A percentile compares a stretch with the other conserved stretches of the same genome.
Conservation (phyloP, 2,113 vertebrate species). For the Sterrhoptilus dennistouni region DNA sequence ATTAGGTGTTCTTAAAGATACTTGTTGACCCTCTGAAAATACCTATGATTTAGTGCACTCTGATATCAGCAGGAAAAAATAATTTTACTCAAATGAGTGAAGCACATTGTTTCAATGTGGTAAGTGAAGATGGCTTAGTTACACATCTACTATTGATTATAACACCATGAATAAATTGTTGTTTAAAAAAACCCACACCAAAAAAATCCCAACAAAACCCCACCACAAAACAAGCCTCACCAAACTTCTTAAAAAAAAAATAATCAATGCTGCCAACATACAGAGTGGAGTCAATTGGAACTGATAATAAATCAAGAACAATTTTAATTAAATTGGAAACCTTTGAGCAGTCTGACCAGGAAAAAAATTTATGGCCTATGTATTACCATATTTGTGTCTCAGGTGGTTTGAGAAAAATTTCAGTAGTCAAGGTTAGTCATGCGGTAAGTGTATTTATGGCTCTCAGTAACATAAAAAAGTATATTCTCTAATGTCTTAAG, state of each 20-base stretch:
- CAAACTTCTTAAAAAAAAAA: background rate
- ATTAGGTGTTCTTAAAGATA: background rate
- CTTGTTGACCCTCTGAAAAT: background rate
- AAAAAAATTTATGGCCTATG: background rate
- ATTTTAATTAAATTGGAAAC: background rate
- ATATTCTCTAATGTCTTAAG: background rate
- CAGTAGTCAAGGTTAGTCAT: background rate
- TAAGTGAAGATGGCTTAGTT: background rate
- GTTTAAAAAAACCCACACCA: background rate
- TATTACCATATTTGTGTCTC: background rate
- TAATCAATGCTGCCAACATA: background rate
- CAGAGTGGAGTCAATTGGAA: background rate
- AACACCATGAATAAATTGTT: background rate
- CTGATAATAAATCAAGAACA: background rate
- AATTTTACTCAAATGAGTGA: background rate
- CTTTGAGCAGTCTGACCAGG: background rate
- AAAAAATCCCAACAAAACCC: rapidly evolving
- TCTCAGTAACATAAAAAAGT: background rate
- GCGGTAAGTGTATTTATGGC: background rate
- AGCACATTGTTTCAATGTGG: background rate
- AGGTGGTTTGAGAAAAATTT: background rate
- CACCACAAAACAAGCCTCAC: background rate
- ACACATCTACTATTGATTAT: background rate
- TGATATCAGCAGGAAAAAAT: constrained; percentile 23
- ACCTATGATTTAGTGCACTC: background rate